A percentile compares a stretch with the other conserved stretches of the same genome.
Evolutionary conservation across 2,113 vertebrate genomes (phyloP).

Genomic region (Chamaea fasciata): DNA sequence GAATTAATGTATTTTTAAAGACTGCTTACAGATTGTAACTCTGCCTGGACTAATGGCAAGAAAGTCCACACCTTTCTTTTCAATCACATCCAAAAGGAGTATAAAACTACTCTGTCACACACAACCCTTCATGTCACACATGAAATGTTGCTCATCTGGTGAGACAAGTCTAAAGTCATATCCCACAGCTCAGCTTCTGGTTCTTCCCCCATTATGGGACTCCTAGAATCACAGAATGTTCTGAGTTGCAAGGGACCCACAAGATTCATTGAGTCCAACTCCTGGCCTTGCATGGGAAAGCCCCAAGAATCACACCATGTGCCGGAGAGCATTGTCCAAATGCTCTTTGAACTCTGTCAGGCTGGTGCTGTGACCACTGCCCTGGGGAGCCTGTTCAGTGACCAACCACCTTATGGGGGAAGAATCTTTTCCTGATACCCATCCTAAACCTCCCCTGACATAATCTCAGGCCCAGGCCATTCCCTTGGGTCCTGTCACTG

Average conservation of each 20-base stretch:
- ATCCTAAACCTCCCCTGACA: not conserved
- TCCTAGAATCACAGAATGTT: not conserved
- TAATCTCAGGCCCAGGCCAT: not conserved
- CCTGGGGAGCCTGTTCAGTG: not conserved
- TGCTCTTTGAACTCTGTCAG: not conserved
- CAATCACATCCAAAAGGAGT: not conserved
- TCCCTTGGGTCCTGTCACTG: rapidly evolving
- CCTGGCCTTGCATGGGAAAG: not conserved
- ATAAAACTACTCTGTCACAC: not conserved
- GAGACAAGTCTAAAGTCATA: not conserved
- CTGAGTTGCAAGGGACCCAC: not conserved
- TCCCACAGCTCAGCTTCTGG: not conserved
- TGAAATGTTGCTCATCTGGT: not conserved
- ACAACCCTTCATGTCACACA: rapidly evolving
- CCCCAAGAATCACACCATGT: too few species aligned
- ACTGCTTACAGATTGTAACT: not conserved
- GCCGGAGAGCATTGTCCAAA: not conserved
- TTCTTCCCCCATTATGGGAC: rapidly evolving
- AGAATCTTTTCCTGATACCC: rapidly evolving
- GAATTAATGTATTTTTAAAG: not conserved
- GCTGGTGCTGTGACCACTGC: not conserved
- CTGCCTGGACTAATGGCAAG: not conserved
- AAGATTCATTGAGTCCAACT: not conserved
- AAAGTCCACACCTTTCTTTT: not conserved
- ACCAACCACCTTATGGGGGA: rapidly evolving